These are phyloP conservation scores for Odontocerum albicorne DNA, from an alignment of 2,888 invertebrate species.

Conservation along the genomic window DNA sequence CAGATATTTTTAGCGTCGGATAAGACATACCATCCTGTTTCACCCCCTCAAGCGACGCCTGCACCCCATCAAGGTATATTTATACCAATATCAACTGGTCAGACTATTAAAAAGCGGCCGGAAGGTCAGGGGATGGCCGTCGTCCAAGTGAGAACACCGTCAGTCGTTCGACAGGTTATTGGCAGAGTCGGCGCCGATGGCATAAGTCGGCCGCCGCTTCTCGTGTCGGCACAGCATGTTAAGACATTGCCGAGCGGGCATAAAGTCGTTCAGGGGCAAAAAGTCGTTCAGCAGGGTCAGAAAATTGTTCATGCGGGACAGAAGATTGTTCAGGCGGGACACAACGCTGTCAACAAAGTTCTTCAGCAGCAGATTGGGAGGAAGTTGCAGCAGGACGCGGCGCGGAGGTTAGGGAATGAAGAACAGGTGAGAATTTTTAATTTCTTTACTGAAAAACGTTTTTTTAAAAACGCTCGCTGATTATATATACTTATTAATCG, in stretches of 20 bases:
- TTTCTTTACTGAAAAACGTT: too few relatives aligned
- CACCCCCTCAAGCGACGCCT: conserved; percentile 14
- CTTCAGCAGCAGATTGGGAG: conserved; percentile 18
- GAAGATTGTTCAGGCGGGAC: neutral
- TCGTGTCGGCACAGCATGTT: conserved; percentile 13
- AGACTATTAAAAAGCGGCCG: conserved; percentile 9
- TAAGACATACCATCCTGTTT: conserved; percentile 4
- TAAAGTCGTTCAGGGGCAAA: conserved; percentile 6
- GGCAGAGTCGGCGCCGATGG: neutral
- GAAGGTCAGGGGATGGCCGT: conserved; percentile 19
- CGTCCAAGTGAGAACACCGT: conserved; percentile 11
- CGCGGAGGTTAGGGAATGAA: conserved; percentile 9
- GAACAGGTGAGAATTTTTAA: conserved; percentile 17
- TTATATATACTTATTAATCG: too few relatives aligned
- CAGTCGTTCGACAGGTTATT: conserved; percentile 13
- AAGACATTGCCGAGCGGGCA: conserved; percentile 10
- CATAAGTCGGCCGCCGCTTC: conserved; percentile 6
- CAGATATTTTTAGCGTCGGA: conserved; percentile 20
- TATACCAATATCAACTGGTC: conserved; percentile 12
- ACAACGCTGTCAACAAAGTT: conserved; percentile 1
- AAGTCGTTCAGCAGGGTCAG: neutral
- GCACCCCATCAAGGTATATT: conserved; percentile 18
- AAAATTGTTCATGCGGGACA: conserved; percentile 1
- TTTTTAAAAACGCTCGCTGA: too few relatives aligned
- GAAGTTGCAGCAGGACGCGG: conserved; percentile 5